These are phyloP conservation scores for Monopis laevigella DNA, from an alignment of 2,888 invertebrate species.

Conservation along the genomic window DNA sequence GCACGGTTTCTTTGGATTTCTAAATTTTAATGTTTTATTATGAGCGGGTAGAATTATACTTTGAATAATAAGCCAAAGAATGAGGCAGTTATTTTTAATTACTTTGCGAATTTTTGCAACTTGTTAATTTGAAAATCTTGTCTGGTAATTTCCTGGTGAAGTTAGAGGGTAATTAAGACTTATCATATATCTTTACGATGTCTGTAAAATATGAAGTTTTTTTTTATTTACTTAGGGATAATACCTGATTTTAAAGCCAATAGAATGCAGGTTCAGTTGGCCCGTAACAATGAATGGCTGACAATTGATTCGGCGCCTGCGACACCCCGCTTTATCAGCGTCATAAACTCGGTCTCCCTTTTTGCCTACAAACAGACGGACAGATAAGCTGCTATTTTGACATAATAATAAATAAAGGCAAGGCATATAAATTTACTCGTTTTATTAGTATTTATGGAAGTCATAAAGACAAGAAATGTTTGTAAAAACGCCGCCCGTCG, in stretches of 20 bases:
- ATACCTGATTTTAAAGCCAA: no score
- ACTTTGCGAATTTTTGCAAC: constrained; percentile 6
- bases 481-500: constrained; percentile 57
- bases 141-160: no score
- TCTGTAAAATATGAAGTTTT: no score
- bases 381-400: constrained; percentile 14
- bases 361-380: constrained; percentile 4
- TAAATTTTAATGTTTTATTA: neutral
- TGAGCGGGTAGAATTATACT: neutral
- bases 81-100: constrained; percentile 4
- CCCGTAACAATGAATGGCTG: no score
- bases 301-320: neutral
- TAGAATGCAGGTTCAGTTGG: no score
- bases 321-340: constrained; percentile 1
- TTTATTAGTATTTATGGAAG: constrained; percentile 62
- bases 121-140: no score
- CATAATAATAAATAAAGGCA: constrained; percentile 56
- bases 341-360: constrained; percentile 6
- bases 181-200: no score
- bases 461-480: constrained; percentile 54
- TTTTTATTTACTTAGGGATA: no score
- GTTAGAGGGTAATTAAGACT: no score
- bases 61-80: constrained; percentile 5
- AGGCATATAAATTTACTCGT: constrained; percentile 58
- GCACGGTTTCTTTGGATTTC: neutral